Evolutionary conservation across 2,113 vertebrate genomes (phyloP), one percentile per base, ranked within the genome.

Genomic region (Pteronura brasiliensis): DNA sequence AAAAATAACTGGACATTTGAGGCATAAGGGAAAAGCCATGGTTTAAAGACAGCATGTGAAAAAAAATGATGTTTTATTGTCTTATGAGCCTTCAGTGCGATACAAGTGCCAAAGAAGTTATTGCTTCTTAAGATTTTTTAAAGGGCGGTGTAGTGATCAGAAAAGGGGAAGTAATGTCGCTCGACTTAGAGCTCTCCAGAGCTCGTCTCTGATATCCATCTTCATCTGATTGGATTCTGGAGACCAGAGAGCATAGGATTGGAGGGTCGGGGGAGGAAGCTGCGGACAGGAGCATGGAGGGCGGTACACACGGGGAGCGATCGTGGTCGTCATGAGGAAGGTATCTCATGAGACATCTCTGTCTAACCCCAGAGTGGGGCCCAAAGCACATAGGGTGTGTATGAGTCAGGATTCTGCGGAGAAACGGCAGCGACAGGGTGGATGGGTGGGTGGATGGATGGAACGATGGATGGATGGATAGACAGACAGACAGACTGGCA

Each of bases 261-360:
- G 9, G 39, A 15, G 36, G 21, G 9, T 20, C 11, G n/a, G 15
- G 2, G 1, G 31, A 44, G n/a, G 87, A 14, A 11, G 55, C 8
- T 6, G 29, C 57, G 27, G 49, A 36, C 6, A 12, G 4, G 49
- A 49, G 17, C 12, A 14, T 4, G 8, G 23, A 42, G 6, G 31
- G 13, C 4, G 2, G 7, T 1, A 12, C 63, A 11, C 31, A 2
- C 4, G 10, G 18, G n/a, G 25, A 36, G 3, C 1, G 1, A 10
- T 0, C 0, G 18, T 4, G 25, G 36, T 7, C 9, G 3, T 79
- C 3, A 0, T 4, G 18, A 39, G 8, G 14, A 23, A 14, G 11
- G 13, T 0, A 1, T 17, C 29, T n/a, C 44, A 6, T 4, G 7
- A 14, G n/a, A 9, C 0, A 0, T 2, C 8, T 29, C 55, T 7